phyloP scores from a whole-genome alignment of 2,797 vertebrate genomes.

The Danio kyathit region DNA sequence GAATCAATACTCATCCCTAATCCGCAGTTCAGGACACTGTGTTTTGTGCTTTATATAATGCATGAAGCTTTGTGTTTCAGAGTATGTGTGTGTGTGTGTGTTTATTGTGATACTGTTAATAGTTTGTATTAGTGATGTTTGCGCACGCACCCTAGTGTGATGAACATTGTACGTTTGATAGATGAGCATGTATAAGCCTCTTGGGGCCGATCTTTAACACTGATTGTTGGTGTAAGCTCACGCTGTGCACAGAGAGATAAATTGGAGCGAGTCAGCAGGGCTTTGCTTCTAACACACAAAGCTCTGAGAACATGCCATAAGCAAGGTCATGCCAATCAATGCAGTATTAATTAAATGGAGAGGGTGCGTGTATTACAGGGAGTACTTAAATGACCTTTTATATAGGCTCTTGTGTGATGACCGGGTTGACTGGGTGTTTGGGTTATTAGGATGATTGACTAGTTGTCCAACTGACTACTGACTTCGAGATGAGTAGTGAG shows the following conservation, averaged over 20 bases:
- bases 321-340: constrained; percentile 50
- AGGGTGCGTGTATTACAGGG: constrained; percentile 4
- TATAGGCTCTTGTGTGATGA: neutral
- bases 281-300: constrained; percentile 14
- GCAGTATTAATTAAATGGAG: constrained; percentile 42
- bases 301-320: constrained; percentile 19
- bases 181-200: constrained; percentile 10
- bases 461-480: neutral
- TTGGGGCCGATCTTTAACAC: neutral
- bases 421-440: neutral
- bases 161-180: constrained; percentile 29
- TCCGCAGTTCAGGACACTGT: too few species aligned
- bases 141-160: constrained; percentile 3
- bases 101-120: constrained; percentile 3
- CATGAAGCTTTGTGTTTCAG: neutral
- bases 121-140: constrained; percentile 19
- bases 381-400: constrained; percentile 2
- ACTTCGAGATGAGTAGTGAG: neutral
- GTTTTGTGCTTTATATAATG: too few species aligned
- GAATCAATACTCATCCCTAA: too few species aligned
- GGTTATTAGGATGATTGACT: neutral
- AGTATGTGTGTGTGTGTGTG: neutral
- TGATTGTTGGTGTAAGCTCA: constrained; percentile 40
- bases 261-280: constrained; percentile 10
- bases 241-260: constrained; percentile 32